Evolutionary conservation across 2,888 invertebrate genomes (phyloP).

Genomic region (Habroteleia sp.): DNA sequence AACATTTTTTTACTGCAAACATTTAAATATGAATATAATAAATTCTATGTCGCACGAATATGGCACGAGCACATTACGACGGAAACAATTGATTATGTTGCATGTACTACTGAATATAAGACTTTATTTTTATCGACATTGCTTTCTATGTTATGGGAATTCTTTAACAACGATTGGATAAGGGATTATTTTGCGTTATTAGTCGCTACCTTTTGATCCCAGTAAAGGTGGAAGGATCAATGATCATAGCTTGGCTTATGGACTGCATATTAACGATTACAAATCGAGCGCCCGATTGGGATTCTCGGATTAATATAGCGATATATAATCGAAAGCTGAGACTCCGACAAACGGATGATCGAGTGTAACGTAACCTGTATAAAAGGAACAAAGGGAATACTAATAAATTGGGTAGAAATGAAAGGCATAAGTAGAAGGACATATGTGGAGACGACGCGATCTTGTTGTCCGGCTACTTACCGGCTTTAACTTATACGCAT

Average conservation of each 20-base stretch:
- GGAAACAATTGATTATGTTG: no score
- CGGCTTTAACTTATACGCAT: slow-evolving; percentile 73
- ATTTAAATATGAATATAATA: no score
- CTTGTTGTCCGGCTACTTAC: slow-evolving; percentile 61
- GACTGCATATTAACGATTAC: slow-evolving; percentile 77
- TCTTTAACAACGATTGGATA: slow-evolving; percentile 42
- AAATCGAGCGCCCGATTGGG: slow-evolving; percentile 77
- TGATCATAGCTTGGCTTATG: slow-evolving; percentile 59
- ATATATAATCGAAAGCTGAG: slow-evolving; percentile 79
- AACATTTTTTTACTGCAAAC: no score
- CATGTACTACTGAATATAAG: no score
- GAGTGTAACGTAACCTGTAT: slow-evolving; percentile 46
- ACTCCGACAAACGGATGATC: slow-evolving; percentile 67
- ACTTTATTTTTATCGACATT: slow-evolving; percentile 36
- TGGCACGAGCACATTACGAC: no score
- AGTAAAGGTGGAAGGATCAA: slow-evolving; percentile 45
- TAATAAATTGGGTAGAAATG: slow-evolving; percentile 55
- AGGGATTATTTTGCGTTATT: slow-evolving; percentile 55
- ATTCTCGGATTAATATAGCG: slow-evolving; percentile 77
- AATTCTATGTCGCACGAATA: no score
- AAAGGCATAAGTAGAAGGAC: slow-evolving; percentile 36
- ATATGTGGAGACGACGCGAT: slow-evolving; percentile 52
- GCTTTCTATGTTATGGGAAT: slow-evolving; percentile 49
- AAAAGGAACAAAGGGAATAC: slow-evolving; percentile 51
- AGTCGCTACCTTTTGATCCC: slow-evolving; percentile 64